Base-by-base conservation (phyloP, 2,797 vertebrate species). In the Apogon talboti region DNA sequence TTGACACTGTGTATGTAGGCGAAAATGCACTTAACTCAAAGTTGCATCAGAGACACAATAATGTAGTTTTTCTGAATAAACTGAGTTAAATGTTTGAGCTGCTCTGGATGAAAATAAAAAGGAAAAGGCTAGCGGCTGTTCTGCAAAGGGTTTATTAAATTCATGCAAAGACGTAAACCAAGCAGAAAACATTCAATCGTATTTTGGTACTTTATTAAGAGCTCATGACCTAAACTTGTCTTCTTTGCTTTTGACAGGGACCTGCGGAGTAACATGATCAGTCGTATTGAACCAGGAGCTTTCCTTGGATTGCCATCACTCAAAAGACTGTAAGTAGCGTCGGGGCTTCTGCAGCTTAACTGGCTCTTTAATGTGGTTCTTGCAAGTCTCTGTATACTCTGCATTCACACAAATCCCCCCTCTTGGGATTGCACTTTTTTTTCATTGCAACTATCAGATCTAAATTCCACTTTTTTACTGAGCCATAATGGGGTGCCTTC, bases 261-360 rank as follows among this genome's bases (percentile, higher is more conserved):
- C 82, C 93, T 99, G 66, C 95, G 95, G 86, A 99, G 97, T 87
- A 99, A 99, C 91, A 83, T 95, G 62, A 98, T 99, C 86, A 96
- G 93, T 82, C 94, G 84, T 30, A 96, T 99, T 73, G 96, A 98
- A 84, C 95, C 96, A 1, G 97, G 95, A 74, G 96, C 97, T 66
- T 99, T 99, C 86, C 90, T 95, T 61, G 97, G 97, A 51, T 93
- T 99, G 83, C 83, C 92, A 5, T 94, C 95, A 2, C 93, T 99
- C 54, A 99, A 98, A 91, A 93, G 93, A 93, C 91, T 99, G 98
- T 99, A 91, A 98, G 98, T 97, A 91, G 54, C 66, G 33, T 40
- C 63, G 30, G 18, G 63, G 38, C 53, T 50, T 48, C 12, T 64
- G 49, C 18, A 41, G 12, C 44, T 58, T 53, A 0, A 2, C 33